Evolutionary conservation across 2,888 invertebrate species (phyloP).

Genomic region (Sipunculus nudus): DNA sequence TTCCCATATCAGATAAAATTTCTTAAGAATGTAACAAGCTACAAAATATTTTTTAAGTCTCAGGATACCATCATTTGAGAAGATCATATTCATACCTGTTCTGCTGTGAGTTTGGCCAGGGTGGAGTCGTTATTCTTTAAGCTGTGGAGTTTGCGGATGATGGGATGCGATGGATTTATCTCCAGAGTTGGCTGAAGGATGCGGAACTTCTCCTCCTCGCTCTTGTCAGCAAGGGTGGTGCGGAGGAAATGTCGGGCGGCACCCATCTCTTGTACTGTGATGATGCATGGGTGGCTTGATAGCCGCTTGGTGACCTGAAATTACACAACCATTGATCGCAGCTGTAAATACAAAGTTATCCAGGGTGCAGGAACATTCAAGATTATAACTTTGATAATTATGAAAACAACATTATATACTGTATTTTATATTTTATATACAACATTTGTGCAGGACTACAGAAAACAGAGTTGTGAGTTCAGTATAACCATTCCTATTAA

Average conservation of each 20-base stretch:
- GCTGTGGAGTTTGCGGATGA: constrained; percentile 86
- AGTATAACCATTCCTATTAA: too few relatives aligned
- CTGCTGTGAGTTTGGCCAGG: constrained; percentile 83
- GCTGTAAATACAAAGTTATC: not conserved
- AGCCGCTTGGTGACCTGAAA: constrained; percentile 79
- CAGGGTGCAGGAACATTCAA: not conserved
- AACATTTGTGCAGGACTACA: too few relatives aligned
- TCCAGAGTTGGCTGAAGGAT: constrained; percentile 91
- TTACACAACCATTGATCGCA: too few relatives aligned
- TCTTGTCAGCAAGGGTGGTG: constrained; percentile 76
- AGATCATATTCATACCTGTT: constrained; percentile 77
- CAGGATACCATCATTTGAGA: too few relatives aligned
- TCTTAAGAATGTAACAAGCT: too few relatives aligned
- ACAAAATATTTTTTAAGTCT: too few relatives aligned
- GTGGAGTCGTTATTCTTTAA: constrained; percentile 80
- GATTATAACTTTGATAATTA: too few relatives aligned
- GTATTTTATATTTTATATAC: too few relatives aligned
- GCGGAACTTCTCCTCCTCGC: constrained; percentile 81
- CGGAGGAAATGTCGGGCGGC: constrained; percentile 93
- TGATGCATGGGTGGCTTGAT: constrained; percentile 88
- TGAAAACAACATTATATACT: too few relatives aligned
- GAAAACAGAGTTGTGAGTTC: too few relatives aligned
- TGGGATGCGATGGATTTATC: constrained; percentile 82
- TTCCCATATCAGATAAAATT: too few relatives aligned
- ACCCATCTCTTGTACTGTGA: constrained; percentile 96